phyloP scores from a whole-genome alignment of 2,797 vertebrate genomes.

The Telmatherina bonti region DNA sequence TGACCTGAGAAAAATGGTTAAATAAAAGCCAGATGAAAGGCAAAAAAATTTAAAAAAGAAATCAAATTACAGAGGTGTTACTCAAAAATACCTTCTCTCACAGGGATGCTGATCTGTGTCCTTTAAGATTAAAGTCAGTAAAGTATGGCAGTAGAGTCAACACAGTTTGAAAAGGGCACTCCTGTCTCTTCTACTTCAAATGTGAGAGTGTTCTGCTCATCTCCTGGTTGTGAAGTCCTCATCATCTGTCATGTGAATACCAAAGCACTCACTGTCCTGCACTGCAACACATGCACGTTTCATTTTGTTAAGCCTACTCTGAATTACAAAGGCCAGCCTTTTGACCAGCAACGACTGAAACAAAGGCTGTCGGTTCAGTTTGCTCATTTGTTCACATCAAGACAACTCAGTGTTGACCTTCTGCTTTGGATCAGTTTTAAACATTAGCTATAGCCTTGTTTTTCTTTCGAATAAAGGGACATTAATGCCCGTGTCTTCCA shows the following conservation, averaged over 20 bases:
- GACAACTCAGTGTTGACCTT: slow-evolving; percentile 19
- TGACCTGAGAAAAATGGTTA: not conserved
- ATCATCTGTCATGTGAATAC: slow-evolving; percentile 60
- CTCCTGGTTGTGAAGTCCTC: slow-evolving; percentile 53
- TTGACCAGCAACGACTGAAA: slow-evolving; percentile 1
- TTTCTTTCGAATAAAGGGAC: no score
- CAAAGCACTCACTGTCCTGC: slow-evolving; percentile 27
- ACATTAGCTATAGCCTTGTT: not conserved
- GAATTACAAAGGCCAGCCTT: slow-evolving; percentile 17
- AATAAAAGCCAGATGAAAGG: not conserved
- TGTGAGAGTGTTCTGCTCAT: slow-evolving; percentile 36
- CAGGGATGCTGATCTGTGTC: slow-evolving; percentile 64
- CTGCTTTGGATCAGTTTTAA: slow-evolving; percentile 5
- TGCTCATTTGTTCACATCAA: slow-evolving; percentile 22
- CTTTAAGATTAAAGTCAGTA: slow-evolving; percentile 66
- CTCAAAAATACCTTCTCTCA: slow-evolving; percentile 30
- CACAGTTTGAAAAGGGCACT: slow-evolving; percentile 68
- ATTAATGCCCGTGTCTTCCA: no score
- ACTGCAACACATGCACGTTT: not conserved
- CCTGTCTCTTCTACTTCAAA: slow-evolving; percentile 46
- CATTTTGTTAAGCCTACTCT: not conserved
- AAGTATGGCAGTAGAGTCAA: slow-evolving; percentile 67
- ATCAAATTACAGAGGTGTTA: slow-evolving; percentile 45
- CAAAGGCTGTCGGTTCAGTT: not conserved
- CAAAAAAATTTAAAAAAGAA: not conserved